Conservation (phyloP, 2,113 vertebrate species). For the Hepsetus odoe region DNA sequence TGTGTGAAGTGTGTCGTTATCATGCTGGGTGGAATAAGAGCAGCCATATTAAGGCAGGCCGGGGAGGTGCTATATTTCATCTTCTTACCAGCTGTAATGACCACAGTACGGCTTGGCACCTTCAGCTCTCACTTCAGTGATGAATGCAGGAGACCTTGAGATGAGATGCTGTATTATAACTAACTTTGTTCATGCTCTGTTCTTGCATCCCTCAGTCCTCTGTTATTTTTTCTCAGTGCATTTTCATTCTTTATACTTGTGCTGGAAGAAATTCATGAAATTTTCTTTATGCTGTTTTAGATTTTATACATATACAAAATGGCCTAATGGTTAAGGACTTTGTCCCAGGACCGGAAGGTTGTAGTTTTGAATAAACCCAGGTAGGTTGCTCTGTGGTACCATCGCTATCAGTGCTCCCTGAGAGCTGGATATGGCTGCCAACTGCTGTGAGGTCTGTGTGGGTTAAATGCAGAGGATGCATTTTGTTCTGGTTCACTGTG, state of each 20-base stretch:
- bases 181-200: slow-evolving; percentile 2
- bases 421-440: no score
- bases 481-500: no score
- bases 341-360: no score
- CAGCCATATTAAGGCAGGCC: slow-evolving; percentile 12
- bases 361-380: no score
- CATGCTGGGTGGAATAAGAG: slow-evolving; percentile 16
- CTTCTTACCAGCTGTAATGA: slow-evolving; percentile 13
- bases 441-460: no score
- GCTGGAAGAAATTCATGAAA: neutral
- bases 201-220: neutral
- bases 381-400: no score
- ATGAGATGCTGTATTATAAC: neutral
- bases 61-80: slow-evolving; percentile 17
- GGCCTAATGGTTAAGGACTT: no score
- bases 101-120: neutral
- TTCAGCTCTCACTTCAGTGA: neutral
- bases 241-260: neutral
- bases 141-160: neutral
- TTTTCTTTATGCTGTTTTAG: no score
- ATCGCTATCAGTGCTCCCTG: no score
- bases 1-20: neutral
- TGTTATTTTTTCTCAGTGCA: neutral
- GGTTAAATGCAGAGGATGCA: no score
- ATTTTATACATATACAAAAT: no score